Conservation (phyloP, 1,140 invertebrate genomes). For the Drosophila malerkotliana region DNA sequence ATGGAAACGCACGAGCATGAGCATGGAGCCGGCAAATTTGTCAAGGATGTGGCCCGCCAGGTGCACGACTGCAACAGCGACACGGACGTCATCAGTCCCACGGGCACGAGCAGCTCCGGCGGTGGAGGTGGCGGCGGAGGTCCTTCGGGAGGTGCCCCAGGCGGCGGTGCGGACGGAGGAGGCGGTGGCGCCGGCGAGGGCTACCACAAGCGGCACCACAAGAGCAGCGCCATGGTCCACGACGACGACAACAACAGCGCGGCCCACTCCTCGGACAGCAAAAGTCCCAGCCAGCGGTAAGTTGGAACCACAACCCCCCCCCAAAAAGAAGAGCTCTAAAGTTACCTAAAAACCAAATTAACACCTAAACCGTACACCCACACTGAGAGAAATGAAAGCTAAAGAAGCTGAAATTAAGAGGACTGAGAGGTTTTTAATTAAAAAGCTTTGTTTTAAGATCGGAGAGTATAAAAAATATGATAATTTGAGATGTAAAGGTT, state of each 20-base stretch:
- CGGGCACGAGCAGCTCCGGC: slow-evolving; percentile 77
- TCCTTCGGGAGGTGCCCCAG: not conserved
- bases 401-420: not conserved
- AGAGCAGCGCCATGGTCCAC: slow-evolving; percentile 79
- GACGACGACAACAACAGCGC: slow-evolving; percentile 87
- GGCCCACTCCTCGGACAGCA: slow-evolving; percentile 87
- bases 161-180: not conserved
- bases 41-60: slow-evolving; percentile 69
- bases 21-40: slow-evolving; percentile 58
- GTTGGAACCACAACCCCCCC: slow-evolving; percentile 17
- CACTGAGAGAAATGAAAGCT: slow-evolving; percentile 16
- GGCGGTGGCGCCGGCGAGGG: slow-evolving; percentile 30
- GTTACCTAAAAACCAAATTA: not conserved
- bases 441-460: too few relatives aligned
- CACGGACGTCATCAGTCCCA: slow-evolving; percentile 79
- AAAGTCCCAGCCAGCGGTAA: slow-evolving; percentile 88
- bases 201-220: slow-evolving; percentile 71
- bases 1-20: slow-evolving; percentile 83
- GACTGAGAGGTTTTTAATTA: too few relatives aligned
- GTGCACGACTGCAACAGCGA: slow-evolving; percentile 77
- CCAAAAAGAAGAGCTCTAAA: not conserved
- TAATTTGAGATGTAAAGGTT: too few relatives aligned
- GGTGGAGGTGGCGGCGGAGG: slow-evolving; percentile 52
- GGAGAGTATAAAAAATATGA: too few relatives aligned
- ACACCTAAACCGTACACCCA: slow-evolving; percentile 18